Evolutionary conservation across 1,140 invertebrate species (phyloP).

Genomic region (Copidosoma floridanum): DNA sequence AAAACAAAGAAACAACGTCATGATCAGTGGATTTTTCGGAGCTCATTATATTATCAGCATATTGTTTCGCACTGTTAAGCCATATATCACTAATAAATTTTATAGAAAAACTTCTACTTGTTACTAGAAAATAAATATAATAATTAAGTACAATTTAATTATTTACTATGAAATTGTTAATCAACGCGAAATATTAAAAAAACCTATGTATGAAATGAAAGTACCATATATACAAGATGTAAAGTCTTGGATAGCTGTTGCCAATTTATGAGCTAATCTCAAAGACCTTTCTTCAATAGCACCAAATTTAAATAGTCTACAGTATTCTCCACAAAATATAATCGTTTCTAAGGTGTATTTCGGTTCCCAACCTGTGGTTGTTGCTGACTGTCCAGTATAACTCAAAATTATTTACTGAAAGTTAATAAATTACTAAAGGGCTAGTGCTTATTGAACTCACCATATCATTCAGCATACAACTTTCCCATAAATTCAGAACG

Average conservation of each 20-base stretch:
- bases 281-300: conserved; percentile 36
- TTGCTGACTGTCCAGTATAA: conserved; percentile 11
- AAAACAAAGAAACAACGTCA: conserved; percentile 36
- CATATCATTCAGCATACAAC: conserved; percentile 31
- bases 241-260: conserved; percentile 32
- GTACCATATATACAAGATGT: conserved; percentile 37
- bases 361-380: conserved; percentile 31
- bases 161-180: not conserved
- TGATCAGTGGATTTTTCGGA: conserved; percentile 30
- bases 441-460: conserved; percentile 29
- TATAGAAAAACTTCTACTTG: conserved; percentile 40
- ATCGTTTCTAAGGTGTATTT: conserved; percentile 33
- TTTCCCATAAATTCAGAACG: conserved; percentile 39
- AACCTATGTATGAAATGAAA: not conserved
- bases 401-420: too few species aligned
- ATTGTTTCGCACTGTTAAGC: conserved; percentile 38
- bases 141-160: not conserved
- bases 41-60: conserved; percentile 25
- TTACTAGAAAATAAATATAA: conserved; percentile 34
- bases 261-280: conserved; percentile 39
- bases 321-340: conserved; percentile 42
- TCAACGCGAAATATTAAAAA: not conserved
- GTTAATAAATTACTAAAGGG: too few species aligned
- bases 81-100: conserved; percentile 40
- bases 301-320: conserved; percentile 38